Evolutionary conservation across 2,888 invertebrate species (phyloP).

Genomic region (Sialis lutaria): DNA sequence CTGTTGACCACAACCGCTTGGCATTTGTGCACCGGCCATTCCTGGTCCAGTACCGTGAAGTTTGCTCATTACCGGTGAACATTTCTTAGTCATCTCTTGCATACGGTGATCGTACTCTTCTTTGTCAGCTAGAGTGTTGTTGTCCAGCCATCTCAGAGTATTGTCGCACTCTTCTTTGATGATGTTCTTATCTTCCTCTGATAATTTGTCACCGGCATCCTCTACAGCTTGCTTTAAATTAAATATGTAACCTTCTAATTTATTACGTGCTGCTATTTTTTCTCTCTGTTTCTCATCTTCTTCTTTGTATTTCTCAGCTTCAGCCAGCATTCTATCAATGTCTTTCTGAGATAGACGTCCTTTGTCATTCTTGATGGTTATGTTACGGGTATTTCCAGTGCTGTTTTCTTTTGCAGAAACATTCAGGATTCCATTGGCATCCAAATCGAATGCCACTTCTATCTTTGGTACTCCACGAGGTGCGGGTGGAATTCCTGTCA

Average conservation of each 20-base stretch:
- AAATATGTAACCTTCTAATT: slow-evolving; percentile 53
- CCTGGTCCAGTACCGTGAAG: slow-evolving; percentile 21
- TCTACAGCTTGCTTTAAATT: slow-evolving; percentile 49
- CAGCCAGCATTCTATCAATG: slow-evolving; percentile 62
- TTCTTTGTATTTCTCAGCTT: slow-evolving; percentile 54
- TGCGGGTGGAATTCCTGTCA: slow-evolving; percentile 34
- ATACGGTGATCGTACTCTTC: slow-evolving; percentile 43
- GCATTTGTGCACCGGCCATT: slow-evolving; percentile 8
- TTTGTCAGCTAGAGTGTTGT: slow-evolving; percentile 42
- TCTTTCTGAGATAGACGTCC: slow-evolving; percentile 66
- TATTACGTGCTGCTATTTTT: slow-evolving; percentile 50
- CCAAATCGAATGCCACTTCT: slow-evolving; percentile 49
- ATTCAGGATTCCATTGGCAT: slow-evolving; percentile 55
- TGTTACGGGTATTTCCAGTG: slow-evolving; percentile 49
- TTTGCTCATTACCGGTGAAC: slow-evolving; percentile 39
- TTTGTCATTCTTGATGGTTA: slow-evolving; percentile 71
- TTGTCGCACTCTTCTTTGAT: slow-evolving; percentile 35
- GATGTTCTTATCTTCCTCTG: slow-evolving; percentile 27
- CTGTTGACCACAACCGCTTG: slow-evolving; percentile 3
- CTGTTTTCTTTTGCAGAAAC: slow-evolving; percentile 33
- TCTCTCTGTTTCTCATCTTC: slow-evolving; percentile 55
- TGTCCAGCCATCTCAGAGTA: slow-evolving; percentile 52
- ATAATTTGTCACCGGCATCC: slow-evolving; percentile 43
- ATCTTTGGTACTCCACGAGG: slow-evolving; percentile 33
- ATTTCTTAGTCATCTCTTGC: slow-evolving; percentile 38